These are phyloP conservation scores for Autographa pulchrina DNA, from an alignment of 2,888 invertebrate species.

Conservation along the genomic window DNA sequence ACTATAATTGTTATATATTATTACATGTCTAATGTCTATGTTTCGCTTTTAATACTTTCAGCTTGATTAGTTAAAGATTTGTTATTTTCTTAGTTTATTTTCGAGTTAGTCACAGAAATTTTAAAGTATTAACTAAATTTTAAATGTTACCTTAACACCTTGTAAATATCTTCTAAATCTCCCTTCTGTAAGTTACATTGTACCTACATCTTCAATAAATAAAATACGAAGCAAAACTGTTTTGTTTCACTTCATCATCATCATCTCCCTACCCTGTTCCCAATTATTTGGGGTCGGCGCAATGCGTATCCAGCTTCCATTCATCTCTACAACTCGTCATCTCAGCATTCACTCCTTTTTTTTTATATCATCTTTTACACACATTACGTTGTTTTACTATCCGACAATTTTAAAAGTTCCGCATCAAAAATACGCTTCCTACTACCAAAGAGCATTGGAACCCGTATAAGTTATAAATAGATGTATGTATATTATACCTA, in stretches of 20 bases:
- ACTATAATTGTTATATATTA: conserved; percentile 46
- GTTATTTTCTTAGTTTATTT: conserved; percentile 41
- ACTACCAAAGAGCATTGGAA: no score
- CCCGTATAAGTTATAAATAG: no score
- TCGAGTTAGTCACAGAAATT: conserved; percentile 59
- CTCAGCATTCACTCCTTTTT: no score
- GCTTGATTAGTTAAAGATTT: conserved; percentile 31
- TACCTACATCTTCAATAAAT: conserved; percentile 87
- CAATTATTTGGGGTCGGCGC: no score
- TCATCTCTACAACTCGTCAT: no score
- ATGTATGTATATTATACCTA: no score
- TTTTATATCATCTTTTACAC: no score
- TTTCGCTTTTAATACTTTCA: conserved; percentile 39
- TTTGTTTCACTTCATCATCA: conserved; percentile 39
- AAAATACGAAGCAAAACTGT: conserved; percentile 69
- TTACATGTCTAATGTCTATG: conserved; percentile 26
- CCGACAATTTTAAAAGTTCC: no score
- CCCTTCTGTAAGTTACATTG: conserved; percentile 85
- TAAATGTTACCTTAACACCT: conserved; percentile 79
- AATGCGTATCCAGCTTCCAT: no score
- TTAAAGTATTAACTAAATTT: conserved; percentile 79
- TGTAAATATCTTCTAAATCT: conserved; percentile 87
- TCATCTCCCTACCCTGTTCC: no score
- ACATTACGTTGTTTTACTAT: no score
- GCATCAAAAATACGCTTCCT: no score